phyloP scores from a whole-genome alignment of 2,888 invertebrate species.

The Hemicrepidius hirtus region DNA sequence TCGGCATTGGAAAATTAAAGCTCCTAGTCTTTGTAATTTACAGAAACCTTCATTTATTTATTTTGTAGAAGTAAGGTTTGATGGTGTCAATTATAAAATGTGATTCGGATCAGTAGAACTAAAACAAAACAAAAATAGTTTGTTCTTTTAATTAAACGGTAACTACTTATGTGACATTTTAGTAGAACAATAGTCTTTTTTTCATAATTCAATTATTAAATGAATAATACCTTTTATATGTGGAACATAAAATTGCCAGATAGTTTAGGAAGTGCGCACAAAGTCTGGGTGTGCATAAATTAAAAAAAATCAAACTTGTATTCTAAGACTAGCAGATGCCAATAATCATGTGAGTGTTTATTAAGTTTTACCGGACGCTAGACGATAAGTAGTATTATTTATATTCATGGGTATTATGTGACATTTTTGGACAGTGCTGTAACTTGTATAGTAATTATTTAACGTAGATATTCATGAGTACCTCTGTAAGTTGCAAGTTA shows the following conservation, averaged over 20 bases:
- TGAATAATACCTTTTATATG: slow-evolving; percentile 25
- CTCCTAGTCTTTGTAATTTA: too few relatives aligned
- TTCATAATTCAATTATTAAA: slow-evolving; percentile 16
- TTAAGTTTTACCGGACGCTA: slow-evolving; percentile 26
- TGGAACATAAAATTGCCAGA: slow-evolving; percentile 21
- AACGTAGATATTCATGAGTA: slow-evolving; percentile 49
- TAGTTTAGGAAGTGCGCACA: slow-evolving; percentile 23
- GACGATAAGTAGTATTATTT: slow-evolving; percentile 31
- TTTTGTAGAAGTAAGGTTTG: background rate
- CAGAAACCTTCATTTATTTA: too few relatives aligned
- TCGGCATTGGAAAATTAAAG: too few relatives aligned
- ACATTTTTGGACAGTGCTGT: slow-evolving; percentile 42
- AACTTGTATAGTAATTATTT: slow-evolving; percentile 57
- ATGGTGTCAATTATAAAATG: slow-evolving; percentile 7
- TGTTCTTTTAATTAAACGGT: background rate
- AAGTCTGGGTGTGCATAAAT: background rate
- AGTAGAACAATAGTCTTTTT: background rate
- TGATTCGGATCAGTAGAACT: background rate
- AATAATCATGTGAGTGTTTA: slow-evolving; percentile 30
- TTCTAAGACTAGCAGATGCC: slow-evolving; percentile 33
- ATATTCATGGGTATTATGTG: slow-evolving; percentile 46
- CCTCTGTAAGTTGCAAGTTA: slow-evolving; percentile 61
- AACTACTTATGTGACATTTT: slow-evolving; percentile 3
- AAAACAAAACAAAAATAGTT: too few relatives aligned
- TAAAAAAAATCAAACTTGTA: slow-evolving; percentile 17